phyloP scores from a whole-genome alignment of 1,140 invertebrate genomes.

The Agrilus planipennis region DNA sequence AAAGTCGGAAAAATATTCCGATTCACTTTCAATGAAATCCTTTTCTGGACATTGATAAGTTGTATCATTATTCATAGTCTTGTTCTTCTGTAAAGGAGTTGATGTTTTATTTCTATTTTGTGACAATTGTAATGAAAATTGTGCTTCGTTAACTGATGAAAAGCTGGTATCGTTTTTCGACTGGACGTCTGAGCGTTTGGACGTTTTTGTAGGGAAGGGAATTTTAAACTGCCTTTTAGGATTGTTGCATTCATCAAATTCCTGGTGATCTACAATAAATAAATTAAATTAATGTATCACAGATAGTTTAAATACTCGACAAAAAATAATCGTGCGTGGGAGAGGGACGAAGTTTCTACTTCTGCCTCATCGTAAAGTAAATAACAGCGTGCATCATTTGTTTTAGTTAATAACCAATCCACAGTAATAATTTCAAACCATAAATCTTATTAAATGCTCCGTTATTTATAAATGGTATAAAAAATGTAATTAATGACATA shows the following conservation, averaged over 20 bases:
- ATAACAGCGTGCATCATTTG: too few relatives aligned
- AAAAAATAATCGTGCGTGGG: too few relatives aligned
- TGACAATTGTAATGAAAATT: conserved; percentile 7
- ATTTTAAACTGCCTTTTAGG: background rate
- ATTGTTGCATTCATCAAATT: background rate
- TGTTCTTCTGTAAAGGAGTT: conserved; percentile 1
- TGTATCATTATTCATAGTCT: background rate
- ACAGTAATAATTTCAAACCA: too few relatives aligned
- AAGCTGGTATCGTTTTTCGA: background rate
- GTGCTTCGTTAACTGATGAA: conserved; percentile 1
- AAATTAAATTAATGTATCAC: background rate
- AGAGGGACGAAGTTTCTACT: too few relatives aligned
- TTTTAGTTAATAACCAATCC: too few relatives aligned
- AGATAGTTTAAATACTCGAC: background rate
- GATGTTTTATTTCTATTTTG: conserved; percentile 6
- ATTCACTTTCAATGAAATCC: too few relatives aligned
- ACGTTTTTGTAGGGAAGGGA: background rate
- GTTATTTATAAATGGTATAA: too few relatives aligned
- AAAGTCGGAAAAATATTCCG: conserved; percentile 3
- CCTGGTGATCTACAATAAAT: background rate
- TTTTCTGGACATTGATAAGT: conserved; percentile 5
- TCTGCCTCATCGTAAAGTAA: too few relatives aligned
- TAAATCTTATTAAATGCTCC: too few relatives aligned
- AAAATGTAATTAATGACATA: too few relatives aligned
- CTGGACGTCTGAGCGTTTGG: background rate